Base-by-base conservation (phyloP, 2,113 vertebrate species). In the Rhynchomys soricoides region DNA sequence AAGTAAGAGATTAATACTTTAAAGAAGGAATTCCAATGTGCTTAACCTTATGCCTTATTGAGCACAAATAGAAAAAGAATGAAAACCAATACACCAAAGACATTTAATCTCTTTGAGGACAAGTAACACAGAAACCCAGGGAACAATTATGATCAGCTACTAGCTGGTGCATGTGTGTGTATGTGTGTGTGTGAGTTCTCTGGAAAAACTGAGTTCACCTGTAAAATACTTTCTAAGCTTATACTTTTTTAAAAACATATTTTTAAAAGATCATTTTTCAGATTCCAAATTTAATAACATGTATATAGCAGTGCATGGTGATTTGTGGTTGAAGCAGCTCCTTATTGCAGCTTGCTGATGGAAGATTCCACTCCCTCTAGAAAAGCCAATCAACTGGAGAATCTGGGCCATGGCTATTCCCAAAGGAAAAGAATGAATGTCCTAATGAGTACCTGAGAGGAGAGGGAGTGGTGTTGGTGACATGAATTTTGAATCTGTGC, bases 381-480 rank as follows among this genome's bases (percentile, higher is more conserved):
- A 92, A 88, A 62, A 93, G 75, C 70, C 75, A 90, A 55, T 78
- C 71, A 93, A 16, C 87, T 93, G 55, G 31, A 96, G 93, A 97
- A 95, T 95, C 79, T 93, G 71, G n/a, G 93, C 34, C 82, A 78
- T 85, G 89, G 57, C 64, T 90, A 1, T 77, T 96, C 77, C 88
- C 90, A 96, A 91, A 74, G 55, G 86, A 93, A 91, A 86, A 31
- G 16, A 88, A 37, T 74, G 37, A 95, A 92, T 87, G 48, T 83
- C 92, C 57, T 86, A 89, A 87, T 1, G 66, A 93, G 26, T 75
- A 55, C 62, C 37, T 55, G 59, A 83, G n/a, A 55, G 37, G 8
- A 19, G 5, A 59, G 10, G 12, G 66, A 40, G 6, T 22, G 74
- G 11, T 26, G 2, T 52, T 73, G 77, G 16, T 40, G 73, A 48